Evolutionary conservation across 2,888 invertebrate species (phyloP), one percentile per base, ranked within the genome.

Genomic region (Acleris emargana): DNA sequence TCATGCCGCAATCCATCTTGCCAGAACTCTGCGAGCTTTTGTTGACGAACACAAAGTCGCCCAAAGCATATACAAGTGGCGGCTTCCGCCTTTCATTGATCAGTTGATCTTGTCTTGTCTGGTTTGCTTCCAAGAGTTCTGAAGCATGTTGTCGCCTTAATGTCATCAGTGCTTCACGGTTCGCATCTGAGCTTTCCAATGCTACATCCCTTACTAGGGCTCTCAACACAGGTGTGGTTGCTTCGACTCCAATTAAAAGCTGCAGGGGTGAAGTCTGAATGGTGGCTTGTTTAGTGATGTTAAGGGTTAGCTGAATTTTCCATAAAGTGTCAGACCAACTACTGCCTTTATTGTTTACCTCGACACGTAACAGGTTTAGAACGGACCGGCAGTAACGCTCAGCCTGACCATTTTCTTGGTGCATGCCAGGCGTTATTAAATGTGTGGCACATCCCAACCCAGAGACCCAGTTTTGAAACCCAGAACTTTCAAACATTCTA

Each of bases 1-100:
- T 53, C 59, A 64, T 64, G 6, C 59, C 64, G 45, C 54, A 64
- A 25, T 64, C 64, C 13, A 64, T 17, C 18, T 64, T 58, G 6
- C 64, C 64, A 3, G 58, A 28, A 13, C 52, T 43, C 20, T 64
- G 64, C 5, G 59, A 38, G 22, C 13, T n/a, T 28, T 58, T 63
- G 20, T 1, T 20, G n/a, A 62, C 62, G 42, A 63, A 63, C 17
- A 43, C 62, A 38, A 62, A 42, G 9, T 49, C 54, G n/a, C 50
- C 55, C 2, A 52, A 51, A n/a, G 11, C 13, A 43, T 22, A 63
- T 7, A 25, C 52, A 13, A 52, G 53, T 32, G 62, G 55, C 13
- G 25, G 55, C 9, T 18, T 38, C 3, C 63, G 47, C 9, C 25
- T 25, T 25, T 64, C 28, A 42, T 64, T 64, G 16, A 17, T 45